A percentile compares a stretch with the other conserved stretches of the same genome.
These are phyloP conservation scores for Leptothorax acervorum DNA, from an alignment of 2,888 invertebrate genomes.

Conservation along the genomic window DNA sequence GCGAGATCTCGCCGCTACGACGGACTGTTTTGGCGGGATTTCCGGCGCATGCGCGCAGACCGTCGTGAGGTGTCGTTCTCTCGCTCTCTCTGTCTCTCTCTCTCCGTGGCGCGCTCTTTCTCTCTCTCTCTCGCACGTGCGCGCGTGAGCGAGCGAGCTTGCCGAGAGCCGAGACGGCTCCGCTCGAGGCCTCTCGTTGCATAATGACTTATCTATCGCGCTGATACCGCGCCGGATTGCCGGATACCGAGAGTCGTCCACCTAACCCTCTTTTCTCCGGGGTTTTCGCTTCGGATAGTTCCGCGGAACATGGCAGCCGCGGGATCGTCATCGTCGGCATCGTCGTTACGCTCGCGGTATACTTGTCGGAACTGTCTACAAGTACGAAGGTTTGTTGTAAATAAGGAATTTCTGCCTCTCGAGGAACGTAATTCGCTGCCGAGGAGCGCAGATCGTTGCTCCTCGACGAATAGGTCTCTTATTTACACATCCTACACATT, in stretches of 20 bases:
- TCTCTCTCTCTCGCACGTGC: neutral
- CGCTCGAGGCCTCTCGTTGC: conserved; percentile 61
- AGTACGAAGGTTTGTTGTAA: neutral
- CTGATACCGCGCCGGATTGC: conserved; percentile 38
- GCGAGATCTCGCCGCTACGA: conserved; percentile 50
- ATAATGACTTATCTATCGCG: conserved; percentile 61
- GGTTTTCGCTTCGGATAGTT: neutral
- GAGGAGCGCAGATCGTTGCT: neutral
- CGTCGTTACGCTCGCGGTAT: neutral
- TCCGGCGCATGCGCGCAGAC: conserved; percentile 80
- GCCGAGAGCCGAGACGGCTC: neutral
- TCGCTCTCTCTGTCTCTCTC: conserved; percentile 58
- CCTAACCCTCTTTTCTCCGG: conserved; percentile 28
- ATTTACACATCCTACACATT: neutral
- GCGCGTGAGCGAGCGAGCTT: neutral
- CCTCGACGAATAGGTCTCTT: neutral
- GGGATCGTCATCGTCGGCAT: neutral
- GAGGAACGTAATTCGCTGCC: neutral
- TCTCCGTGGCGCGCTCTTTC: neutral
- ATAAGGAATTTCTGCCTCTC: neutral
- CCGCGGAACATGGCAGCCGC: neutral
- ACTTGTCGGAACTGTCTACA: too few species aligned
- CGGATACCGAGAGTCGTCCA: conserved; percentile 27
- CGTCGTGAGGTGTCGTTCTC: conserved; percentile 73
- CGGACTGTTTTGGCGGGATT: conserved; percentile 82